Base-by-base conservation (phyloP, 2,113 vertebrate species). In the Nesoenas mayeri region DNA sequence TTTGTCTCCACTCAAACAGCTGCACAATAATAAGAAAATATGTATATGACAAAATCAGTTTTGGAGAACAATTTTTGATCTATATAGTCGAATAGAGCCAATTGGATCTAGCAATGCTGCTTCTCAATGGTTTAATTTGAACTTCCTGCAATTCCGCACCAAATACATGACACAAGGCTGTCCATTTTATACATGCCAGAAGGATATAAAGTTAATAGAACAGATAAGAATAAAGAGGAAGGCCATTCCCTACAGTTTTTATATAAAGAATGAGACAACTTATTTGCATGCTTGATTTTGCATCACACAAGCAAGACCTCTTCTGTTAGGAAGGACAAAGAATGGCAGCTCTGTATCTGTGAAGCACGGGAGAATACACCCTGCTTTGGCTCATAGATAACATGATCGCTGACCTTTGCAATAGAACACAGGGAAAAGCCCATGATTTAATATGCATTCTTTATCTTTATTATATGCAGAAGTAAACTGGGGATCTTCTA, bases 401-500 rank as follows among this genome's bases (percentile, higher is more conserved):
- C 31, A 42, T 4, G 22, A 75, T 4, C 78, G 66, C 15, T 78
- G 70, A 75, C 60, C 32, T 93, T 67, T 91, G 71, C 62, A 85
- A 72, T 1, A 88, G 24, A 73, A 88, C 26, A 20, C 6, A 62
- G 9, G 16, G 48, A 47, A 77, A 92, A 90, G 34, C 31, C 31
- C 15, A 22, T 29, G 40, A 18, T 79, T 85, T 94, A 90, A 96
- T 42, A 42, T 13, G 25, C 13, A 69, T 81, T 94, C 34, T 91
- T 88, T 93, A 54, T 94, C 84, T 95, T 91, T 92, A 16, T 94
- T n/a, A 11, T 47, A 85, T 34, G 62, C 97, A 99, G 99, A 99
- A 79, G 99, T 99, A 65, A 99, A 99, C 79, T 99, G 99, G 99
- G 99, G 99, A 13, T 99, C 99, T 14, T 99, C 99, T 38, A 99